Percentiles rank a stretch among this genome's conserved stretches.
These are phyloP conservation scores for Corythaixoides concolor DNA, from an alignment of 2,113 vertebrate species.

Conservation along the genomic window DNA sequence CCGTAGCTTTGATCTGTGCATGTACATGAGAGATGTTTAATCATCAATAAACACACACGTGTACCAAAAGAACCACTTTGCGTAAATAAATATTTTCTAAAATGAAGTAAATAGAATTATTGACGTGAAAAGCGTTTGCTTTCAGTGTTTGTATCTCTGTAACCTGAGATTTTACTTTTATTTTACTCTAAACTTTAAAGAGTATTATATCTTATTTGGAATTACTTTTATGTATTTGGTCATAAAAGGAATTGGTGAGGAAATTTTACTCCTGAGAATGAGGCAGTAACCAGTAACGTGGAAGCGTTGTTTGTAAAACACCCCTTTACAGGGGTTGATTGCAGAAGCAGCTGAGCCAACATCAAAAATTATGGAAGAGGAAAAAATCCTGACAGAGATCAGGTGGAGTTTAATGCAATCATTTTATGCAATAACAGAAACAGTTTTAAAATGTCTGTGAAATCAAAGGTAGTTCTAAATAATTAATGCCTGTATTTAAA, in stretches of 20 bases:
- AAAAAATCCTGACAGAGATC: no score
- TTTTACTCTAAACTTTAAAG: not conserved
- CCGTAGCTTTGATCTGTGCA: not conserved
- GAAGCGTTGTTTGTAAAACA: no score
- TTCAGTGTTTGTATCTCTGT: not conserved
- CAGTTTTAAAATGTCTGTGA: not conserved
- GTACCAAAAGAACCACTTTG: not conserved
- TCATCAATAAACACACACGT: not conserved
- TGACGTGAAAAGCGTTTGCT: not conserved
- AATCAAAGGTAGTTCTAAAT: not conserved
- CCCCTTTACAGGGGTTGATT: no score
- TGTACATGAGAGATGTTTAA: not conserved
- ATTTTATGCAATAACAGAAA: not conserved
- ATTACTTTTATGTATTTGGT: not conserved
- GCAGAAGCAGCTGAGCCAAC: no score
- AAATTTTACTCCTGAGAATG: not conserved
- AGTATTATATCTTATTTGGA: not conserved
- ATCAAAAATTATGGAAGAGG: not conserved
- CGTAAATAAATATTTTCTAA: not conserved
- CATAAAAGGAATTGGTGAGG: not conserved
- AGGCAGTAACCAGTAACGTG: no score
- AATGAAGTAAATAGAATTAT: not conserved
- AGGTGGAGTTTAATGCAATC: accelerated
- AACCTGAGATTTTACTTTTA: not conserved
- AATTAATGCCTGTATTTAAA: not conserved